Base-by-base conservation (phyloP, 2,888 invertebrate genomes). In the Apodemia zela region DNA sequence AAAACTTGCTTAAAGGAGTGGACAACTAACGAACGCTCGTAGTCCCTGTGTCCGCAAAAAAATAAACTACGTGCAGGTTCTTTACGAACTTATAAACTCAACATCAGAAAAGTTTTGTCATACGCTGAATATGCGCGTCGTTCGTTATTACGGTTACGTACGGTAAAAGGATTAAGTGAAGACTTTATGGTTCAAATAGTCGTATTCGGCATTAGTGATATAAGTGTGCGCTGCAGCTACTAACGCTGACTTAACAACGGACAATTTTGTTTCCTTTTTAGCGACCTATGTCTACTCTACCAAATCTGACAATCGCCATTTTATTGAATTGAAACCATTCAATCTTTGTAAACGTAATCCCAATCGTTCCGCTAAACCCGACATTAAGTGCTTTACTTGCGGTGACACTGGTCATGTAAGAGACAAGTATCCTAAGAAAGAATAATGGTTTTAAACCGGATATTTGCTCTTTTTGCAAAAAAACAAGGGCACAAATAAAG, bases 111-210 rank as follows among this genome's bases (percentile, higher is more conserved):
- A 60, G 11, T 60, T 21, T 18, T 29, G 18, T 58, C 58, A 25
- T 62, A 62, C 42, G 57, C 62, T n/a, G 58, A 62, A 21, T 62
- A 62, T 18, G 62, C 58, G 11, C 18, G 60, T n/a, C 33, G 33
- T 13, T 60, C 45, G 11, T 38, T 61, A 42, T 54, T 58, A 25
- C 57, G 61, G 15, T 58, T 62, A 42, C 57, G 58, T 17, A 47
- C 59, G 17, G 62, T 59, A 6, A 47, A 47, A 33, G 63, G 59
- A 2, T 29, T 63, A 3, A 59, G 59, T 21, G 47, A 59, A 10
- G 63, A 49, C 15, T 25, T 63, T 35, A 59, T 47, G 6, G 17
- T 35, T 8, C 59, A 47, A n/a, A 63, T 63, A 29, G 42, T 63
- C 13, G 51, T 63, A 4, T 29, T 49, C 33, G 63, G 63, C 17